These are phyloP conservation scores for Heloderma charlesbogerti DNA, from an alignment of 2,113 vertebrate genomes.

Conservation along the genomic window DNA sequence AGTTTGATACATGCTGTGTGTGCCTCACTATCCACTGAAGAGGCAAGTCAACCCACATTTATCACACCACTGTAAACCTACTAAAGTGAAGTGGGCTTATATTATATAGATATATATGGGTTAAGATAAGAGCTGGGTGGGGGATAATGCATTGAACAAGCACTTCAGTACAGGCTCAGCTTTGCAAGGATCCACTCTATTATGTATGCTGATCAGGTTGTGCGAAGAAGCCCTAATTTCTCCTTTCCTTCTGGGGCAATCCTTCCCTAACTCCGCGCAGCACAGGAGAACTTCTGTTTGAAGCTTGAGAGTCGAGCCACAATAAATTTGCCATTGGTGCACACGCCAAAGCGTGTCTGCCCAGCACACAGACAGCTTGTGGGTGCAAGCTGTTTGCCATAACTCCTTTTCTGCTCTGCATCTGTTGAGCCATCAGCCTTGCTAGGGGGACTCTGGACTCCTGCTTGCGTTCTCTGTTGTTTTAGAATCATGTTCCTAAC, in stretches of 20 bases:
- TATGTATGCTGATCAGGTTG: background rate
- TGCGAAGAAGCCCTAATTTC: background rate
- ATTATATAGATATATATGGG: background rate
- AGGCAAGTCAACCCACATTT: background rate
- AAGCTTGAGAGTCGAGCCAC: too few species aligned
- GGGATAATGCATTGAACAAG: background rate
- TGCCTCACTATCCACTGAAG: background rate
- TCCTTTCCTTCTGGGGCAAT: background rate
- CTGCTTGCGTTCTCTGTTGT: background rate
- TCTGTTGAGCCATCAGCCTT: background rate
- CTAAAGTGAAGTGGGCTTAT: too few species aligned
- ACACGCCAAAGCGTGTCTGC: conserved; percentile 11
- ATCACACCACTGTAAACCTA: background rate
- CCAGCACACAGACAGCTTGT: conserved; percentile 2
- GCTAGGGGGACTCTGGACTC: conserved; percentile 20
- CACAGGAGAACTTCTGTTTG: background rate
- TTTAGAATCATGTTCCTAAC: background rate
- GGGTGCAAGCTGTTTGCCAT: background rate
- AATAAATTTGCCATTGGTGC: background rate
- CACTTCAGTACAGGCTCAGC: background rate
- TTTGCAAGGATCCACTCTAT: background rate
- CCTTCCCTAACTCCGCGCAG: background rate
- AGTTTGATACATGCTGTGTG: background rate
- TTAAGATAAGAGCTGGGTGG: background rate
- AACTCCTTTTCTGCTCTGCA: background rate